Base-by-base conservation (phyloP, 2,888 invertebrate species). In the Prenolepis imparis region DNA sequence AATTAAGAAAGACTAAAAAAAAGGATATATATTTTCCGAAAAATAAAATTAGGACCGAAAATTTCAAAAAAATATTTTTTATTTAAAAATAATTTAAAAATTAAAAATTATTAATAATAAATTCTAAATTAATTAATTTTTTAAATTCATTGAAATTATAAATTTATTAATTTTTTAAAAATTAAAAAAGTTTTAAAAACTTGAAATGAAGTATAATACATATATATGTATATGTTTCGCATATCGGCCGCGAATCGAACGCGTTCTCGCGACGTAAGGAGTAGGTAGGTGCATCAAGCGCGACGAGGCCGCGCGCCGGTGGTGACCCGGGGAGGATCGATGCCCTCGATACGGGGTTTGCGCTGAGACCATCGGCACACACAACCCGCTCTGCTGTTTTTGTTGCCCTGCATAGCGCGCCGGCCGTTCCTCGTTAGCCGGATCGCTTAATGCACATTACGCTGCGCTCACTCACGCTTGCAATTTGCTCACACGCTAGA, bases 291-390 rank as follows among this genome's bases (percentile, higher is more conserved):
- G 90, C 86, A 89, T 86, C 87, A 86, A 91, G 67, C 55, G 41
- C 87, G 89, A 88, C 63, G 91, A 93, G 92, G 91, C 91, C 92
- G 91, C 93, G 88, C n/a, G n/a, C n/a, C 11, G 48, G 6, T 91
- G 89, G 86, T 94, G 93, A 94, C 93, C 93, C 90, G 91, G 87
- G 91, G 88, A 93, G 91, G 93, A 94, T 94, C 94, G 94, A 94
- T 94, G 94, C 86, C 88, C 88, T 67, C 90, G 86, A 90, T 90
- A 88, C 80, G 52, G 48, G 48, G 72, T 86, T 87, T 84, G 52
- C 52, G n/a, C 86, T 32, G 66, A 39, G 83, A 48, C 77, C 78
- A 84, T 84, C 88, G 86, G 87, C 88, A n/a, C 15, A n/a, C 15
- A 44, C 48, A 90, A 91, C 89, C 91, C 88, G 88, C 86, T 85